Base-by-base conservation (phyloP, 2,797 vertebrate species). In the Chaenodraco wilsoni region DNA sequence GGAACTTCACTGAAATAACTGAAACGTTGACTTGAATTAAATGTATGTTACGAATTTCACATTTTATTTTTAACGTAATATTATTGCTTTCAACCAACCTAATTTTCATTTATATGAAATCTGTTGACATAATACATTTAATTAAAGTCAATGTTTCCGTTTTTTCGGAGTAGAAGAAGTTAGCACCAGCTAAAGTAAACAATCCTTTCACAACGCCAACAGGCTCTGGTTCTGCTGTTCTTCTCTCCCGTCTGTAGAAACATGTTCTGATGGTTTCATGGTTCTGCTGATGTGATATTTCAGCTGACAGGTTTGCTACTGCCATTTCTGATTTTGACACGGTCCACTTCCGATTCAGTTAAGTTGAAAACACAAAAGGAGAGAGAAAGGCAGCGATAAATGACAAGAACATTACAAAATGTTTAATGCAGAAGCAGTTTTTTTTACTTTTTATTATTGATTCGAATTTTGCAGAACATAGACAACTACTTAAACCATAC, bases 291-390 rank as follows among this genome's bases (percentile, higher is more conserved):
- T 51, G 17, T 51, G 10, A 19, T 57, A 43, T 50, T 65, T 76
- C 75, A 79, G 69, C 40, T 70, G 72, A 74, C 74, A 79, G 67
- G 40, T 46, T 61, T 76, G 3, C 12, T 49, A 40, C 75, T 58
- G 78, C 70, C 78, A 46, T 76, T 81, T 80, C 58, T 66, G 55
- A 49, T 40, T 62, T 40, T 66, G 54, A 78, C 14, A n/a, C 74
- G 40, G 69, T 78, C 63, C 51, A 79, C 52, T 67, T 76, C 74
- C 76, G 61, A 62, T 46, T 62, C 51, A 7, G 33, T 58, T 4
- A 6, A 48, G 27, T 44, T 37, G 9, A 49, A 66, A 76, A 83
- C 31, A 54, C 63, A 27, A 69, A 49, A 64, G 48, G 41, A 27
- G 72, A 83, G 67, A 68, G 33, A 41, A 17, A 58, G 5, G 11